Base-by-base conservation (phyloP, 2,888 invertebrate genomes). In the Ochlodes sylvanus region DNA sequence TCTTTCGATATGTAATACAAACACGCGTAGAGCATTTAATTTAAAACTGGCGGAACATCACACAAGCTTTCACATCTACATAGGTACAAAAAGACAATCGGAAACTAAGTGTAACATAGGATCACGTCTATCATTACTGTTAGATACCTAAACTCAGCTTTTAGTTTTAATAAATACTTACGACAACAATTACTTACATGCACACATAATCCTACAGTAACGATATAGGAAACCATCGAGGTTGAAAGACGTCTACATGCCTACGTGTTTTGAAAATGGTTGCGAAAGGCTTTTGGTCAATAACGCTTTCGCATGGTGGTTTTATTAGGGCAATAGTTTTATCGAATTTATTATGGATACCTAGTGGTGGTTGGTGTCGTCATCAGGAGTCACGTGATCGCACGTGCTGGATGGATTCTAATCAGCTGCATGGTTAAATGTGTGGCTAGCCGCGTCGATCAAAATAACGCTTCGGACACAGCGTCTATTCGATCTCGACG, bases 61-160 rank as follows among this genome's bases (percentile, higher is more conserved):
- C 88, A 88, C 88, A 88, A 88, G 88, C 88, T 81, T 83, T 83
- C 81, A 86, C 85, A 84, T 85, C 86, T 87, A 88, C 85, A 79
- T 79, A 85, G 81, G 80, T 83, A 86, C 81, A 86, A 81, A 82
- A 83, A 62, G 79, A 83, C 80, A 84, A 82, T 79, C 78, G 84
- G 75, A 79, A 78, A 80, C 84, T 86, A 85, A 75, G 71, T 75
- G 75, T 75, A 72, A 78, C 76, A 77, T 71, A 74, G 75, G 77
- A 76, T 75, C 78, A 83, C 78, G 80, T 82, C 79, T 80, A 81
- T 76, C 72, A 76, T 77, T 75, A 73, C 74, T 77, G 75, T 77
- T 78, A 79, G 79, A 78, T 79, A 79, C 80, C 80, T 78, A 75
- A 73, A 69, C 62, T 56, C 69, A 69, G 66, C 67, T 70, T 75